phyloP scores from a whole-genome alignment of 37 sponge, comb jelly and placozoan genomes.

The Agelas oroides region DNA sequence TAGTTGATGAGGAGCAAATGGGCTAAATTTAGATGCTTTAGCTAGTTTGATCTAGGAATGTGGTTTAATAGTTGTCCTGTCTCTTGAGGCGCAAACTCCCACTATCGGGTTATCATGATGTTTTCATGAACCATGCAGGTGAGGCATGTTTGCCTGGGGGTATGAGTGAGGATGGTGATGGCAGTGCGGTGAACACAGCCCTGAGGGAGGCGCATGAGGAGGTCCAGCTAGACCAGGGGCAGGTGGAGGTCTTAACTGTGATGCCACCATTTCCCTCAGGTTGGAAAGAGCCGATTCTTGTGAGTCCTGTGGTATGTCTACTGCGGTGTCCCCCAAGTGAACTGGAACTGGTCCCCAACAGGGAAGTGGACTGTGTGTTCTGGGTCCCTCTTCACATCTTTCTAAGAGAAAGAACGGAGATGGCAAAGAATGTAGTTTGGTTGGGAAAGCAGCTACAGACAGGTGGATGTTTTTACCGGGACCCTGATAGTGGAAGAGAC shows the following conservation, averaged over 20 bases:
- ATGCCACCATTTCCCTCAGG: slow-evolving; percentile 29
- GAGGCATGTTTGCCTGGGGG: slow-evolving; percentile 78
- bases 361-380: slow-evolving; percentile 54
- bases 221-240: slow-evolving; percentile 24
- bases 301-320: slow-evolving; percentile 35
- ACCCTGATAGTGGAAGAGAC: neutral
- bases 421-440: too few relatives aligned
- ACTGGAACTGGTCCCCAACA: slow-evolving; percentile 33
- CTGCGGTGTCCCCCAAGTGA: neutral
- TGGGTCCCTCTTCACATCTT: slow-evolving; percentile 66
- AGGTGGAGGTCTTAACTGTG: slow-evolving; percentile 31
- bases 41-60: too few relatives aligned
- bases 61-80: too few relatives aligned
- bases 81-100: too few relatives aligned
- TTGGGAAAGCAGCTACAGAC: neutral
- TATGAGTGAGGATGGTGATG: slow-evolving; percentile 23
- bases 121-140: too few relatives aligned
- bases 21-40: too few relatives aligned
- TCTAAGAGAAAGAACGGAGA: neutral
- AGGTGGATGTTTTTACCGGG: neutral
- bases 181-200: slow-evolving; percentile 48
- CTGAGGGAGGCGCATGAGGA: slow-evolving; percentile 77
- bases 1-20: too few relatives aligned
- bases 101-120: too few relatives aligned
- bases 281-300: neutral